A percentile compares a stretch with the other conserved stretches of the same genome.
phyloP scores from a whole-genome alignment of 2,888 invertebrate genomes.

The Phyllotreta striolata region DNA sequence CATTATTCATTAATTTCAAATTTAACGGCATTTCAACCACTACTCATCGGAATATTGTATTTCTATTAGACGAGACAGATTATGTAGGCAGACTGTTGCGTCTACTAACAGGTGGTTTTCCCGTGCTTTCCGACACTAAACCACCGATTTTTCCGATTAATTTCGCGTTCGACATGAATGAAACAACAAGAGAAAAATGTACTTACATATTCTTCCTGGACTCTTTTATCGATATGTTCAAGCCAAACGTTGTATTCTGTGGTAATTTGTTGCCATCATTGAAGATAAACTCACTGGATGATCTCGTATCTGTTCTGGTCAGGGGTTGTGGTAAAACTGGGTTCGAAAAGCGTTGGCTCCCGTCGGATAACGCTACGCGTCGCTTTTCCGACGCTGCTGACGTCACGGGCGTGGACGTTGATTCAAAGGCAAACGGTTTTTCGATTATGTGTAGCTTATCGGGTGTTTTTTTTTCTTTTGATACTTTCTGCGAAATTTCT shows the following conservation, averaged over 20 bases:
- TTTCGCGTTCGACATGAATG: slow-evolving; percentile 17
- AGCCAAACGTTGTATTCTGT: not conserved
- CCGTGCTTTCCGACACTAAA: slow-evolving; percentile 2
- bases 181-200: slow-evolving; percentile 1
- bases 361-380: slow-evolving; percentile 51
- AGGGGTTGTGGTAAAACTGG: slow-evolving; percentile 41
- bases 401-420: slow-evolving; percentile 46
- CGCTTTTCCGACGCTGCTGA: slow-evolving; percentile 58
- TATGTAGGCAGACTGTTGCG: slow-evolving; percentile 15
- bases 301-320: slow-evolving; percentile 31
- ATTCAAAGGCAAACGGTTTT: slow-evolving; percentile 18
- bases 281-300: slow-evolving; percentile 21
- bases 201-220: slow-evolving; percentile 7
- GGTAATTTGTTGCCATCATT: slow-evolving; percentile 19
- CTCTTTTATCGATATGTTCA: not conserved
- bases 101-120: slow-evolving; percentile 21
- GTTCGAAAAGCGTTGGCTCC: slow-evolving; percentile 30
- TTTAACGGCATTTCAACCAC: no score
- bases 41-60: no score
- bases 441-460: slow-evolving; percentile 1
- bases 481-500: not conserved
- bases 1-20: not conserved
- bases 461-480: slow-evolving; percentile 1
- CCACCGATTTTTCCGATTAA: slow-evolving; percentile 14
- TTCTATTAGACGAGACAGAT: no score